Percentiles rank a stretch among this genome's conserved stretches.
Conservation (phyloP, 2,797 vertebrate genomes). For the Smutsia gigantea region DNA sequence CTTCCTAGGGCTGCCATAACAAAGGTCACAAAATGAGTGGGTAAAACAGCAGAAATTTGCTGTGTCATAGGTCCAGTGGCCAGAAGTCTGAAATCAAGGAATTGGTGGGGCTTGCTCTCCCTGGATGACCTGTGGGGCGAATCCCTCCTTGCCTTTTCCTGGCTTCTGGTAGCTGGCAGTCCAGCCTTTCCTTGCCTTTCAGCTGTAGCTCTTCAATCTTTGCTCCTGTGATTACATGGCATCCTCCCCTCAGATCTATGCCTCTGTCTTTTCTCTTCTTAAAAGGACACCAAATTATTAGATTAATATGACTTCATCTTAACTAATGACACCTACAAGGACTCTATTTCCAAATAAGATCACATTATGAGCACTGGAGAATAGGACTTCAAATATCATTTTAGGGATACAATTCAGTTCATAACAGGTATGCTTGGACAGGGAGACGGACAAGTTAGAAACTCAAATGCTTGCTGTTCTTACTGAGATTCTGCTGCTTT, state of each 20-base stretch:
- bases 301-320: not conserved
- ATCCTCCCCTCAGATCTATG: not conserved
- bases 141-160: not conserved
- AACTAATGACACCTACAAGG: not conserved
- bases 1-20: not conserved
- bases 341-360: not conserved
- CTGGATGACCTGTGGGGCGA: not conserved
- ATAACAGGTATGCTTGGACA: not conserved
- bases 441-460: not conserved
- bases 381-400: not conserved
- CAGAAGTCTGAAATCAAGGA: not conserved
- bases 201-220: not conserved
- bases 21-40: not conserved
- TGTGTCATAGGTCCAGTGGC: not conserved
- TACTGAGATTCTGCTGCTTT: not conserved
- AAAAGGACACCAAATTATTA: not conserved
- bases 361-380: not conserved
- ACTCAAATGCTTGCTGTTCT: not conserved
- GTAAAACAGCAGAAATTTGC: not conserved
- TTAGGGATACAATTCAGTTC: not conserved
- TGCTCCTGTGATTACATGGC: not conserved
- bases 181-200: not conserved
- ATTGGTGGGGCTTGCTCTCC: not conserved
- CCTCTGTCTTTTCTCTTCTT: not conserved
- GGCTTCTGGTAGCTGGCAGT: not conserved